Evolutionary conservation across 1,140 invertebrate species (phyloP), one percentile per base, ranked within the genome.

Genomic region (Proales similis): DNA sequence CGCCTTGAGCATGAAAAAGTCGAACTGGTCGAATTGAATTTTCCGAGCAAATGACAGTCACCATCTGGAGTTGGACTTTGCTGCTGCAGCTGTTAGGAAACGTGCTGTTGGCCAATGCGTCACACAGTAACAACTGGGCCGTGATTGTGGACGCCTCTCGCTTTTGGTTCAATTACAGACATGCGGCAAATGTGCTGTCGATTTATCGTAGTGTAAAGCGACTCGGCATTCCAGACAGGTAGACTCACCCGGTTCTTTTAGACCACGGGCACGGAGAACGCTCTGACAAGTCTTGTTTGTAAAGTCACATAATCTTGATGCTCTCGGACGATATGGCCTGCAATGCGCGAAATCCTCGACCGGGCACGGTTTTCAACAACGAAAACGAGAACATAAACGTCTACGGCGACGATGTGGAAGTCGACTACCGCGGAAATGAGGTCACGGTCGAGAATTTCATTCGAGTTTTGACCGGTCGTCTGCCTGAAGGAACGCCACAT

Each of bases 241-340:
- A 69, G 64, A 9, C 11, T 17, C n/a, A n/a, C n/a, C n/a, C n/a
- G 22, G 49, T 65, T 67, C 2, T 14, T 14, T 39, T 9, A n/a
- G 3, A n/a, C 14, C n/a, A n/a, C n/a, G n/a, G n/a, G n/a, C n/a
- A n/a, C n/a, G n/a, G n/a, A n/a, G n/a, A 14, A 14, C n/a, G 12
- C 17, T 26, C 20, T 48, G 29, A 17, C 2, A 5, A 33, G 32
- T n/a, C n/a, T 27, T 14, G 42, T 47, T 67, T 27, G 42, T 26
- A 12, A 33, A 26, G 26, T 62, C 80, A 82, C 60, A 98, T 98
- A 46, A 96, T 97, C 68, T 73, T 98, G 32, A 97, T 97, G 93
- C 84, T 99, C 45, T 93, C 94, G 20, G 95, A 99, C 78, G 94
- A 99, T 70, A 97, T 98, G 90, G 92, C 95, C 0, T 99, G 95